Evolutionary conservation across 92 coral and sea anemone genomes (phyloP).

Genomic region (Actinostola sp.): DNA sequence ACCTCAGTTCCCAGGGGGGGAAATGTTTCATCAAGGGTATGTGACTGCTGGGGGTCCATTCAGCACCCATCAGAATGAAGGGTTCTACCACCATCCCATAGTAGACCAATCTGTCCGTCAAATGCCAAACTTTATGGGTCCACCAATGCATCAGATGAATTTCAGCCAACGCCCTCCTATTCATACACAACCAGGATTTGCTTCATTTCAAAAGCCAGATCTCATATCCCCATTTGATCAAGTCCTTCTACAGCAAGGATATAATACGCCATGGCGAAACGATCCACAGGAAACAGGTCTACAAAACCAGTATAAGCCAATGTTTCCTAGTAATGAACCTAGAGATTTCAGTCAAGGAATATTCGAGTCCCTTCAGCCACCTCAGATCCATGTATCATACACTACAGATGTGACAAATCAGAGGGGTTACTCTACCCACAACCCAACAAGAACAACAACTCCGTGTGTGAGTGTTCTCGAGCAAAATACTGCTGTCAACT

Average conservation of each 20-base stretch:
- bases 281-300: background rate
- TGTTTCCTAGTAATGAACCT: background rate
- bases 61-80: slow-evolving; percentile 11
- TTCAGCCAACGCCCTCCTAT: slow-evolving; percentile 1
- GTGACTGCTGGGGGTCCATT: slow-evolving; percentile 26
- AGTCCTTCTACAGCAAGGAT: slow-evolving; percentile 6
- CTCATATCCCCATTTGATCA: background rate
- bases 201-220: background rate
- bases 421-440: background rate
- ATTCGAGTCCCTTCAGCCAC: slow-evolving; percentile 1
- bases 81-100: background rate
- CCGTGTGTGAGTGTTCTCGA: slow-evolving; percentile 12
- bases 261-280: slow-evolving; percentile 1
- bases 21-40: slow-evolving; percentile 32
- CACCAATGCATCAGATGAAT: background rate
- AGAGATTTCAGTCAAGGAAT: background rate
- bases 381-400: background rate
- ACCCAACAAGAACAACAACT: slow-evolving; percentile 1
- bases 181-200: background rate
- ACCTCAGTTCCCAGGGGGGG: slow-evolving; percentile 22
- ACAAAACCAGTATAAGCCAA: background rate
- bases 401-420: background rate
- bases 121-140: slow-evolving; percentile 11
- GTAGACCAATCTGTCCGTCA: background rate
- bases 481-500: slow-evolving; percentile 13